phyloP scores from a whole-genome alignment of 2,888 invertebrate genomes.

The Iphiclides podalirius region DNA sequence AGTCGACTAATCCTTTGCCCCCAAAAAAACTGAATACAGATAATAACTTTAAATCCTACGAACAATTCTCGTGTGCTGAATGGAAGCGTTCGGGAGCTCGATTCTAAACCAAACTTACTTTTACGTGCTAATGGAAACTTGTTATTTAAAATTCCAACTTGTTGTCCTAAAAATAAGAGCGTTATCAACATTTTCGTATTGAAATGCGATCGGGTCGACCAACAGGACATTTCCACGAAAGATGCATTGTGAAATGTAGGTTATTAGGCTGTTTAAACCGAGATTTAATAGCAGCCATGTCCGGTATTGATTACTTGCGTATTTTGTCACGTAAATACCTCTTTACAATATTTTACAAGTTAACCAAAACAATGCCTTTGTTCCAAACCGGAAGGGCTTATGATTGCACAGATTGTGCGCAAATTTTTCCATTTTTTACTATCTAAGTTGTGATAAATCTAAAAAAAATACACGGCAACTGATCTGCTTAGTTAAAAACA shows the following conservation, averaged over 20 bases:
- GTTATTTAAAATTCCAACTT: slow-evolving; percentile 3
- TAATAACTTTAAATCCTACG: slow-evolving; percentile 55
- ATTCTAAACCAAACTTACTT: slow-evolving; percentile 15
- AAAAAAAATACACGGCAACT: too few species aligned
- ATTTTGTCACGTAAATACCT: slow-evolving; percentile 39
- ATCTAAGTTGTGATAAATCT: too few species aligned
- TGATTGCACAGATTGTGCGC: slow-evolving; percentile 26
- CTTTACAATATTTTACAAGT: slow-evolving; percentile 39
- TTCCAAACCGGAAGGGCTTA: slow-evolving; percentile 58
- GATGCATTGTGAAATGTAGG: slow-evolving; percentile 36
- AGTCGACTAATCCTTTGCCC: slow-evolving; percentile 52
- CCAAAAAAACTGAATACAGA: slow-evolving; percentile 46
- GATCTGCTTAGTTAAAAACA: too few species aligned
- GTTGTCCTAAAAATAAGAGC: neutral
- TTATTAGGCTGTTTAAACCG: slow-evolving; percentile 36
- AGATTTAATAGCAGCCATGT: slow-evolving; percentile 44
- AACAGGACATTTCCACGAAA: slow-evolving; percentile 34
- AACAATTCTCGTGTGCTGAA: slow-evolving; percentile 44
- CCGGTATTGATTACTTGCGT: slow-evolving; percentile 71
- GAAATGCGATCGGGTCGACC: neutral
- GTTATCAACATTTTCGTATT: neutral
- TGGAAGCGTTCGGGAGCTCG: slow-evolving; percentile 43
- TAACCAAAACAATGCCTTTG: slow-evolving; percentile 60
- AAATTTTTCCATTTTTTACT: neutral
- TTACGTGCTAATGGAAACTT: neutral